Percentiles rank a stretch among this genome's conserved stretches.
These are phyloP conservation scores for Crocallis elinguaria DNA, from an alignment of 2,888 invertebrate genomes.

Conservation along the genomic window DNA sequence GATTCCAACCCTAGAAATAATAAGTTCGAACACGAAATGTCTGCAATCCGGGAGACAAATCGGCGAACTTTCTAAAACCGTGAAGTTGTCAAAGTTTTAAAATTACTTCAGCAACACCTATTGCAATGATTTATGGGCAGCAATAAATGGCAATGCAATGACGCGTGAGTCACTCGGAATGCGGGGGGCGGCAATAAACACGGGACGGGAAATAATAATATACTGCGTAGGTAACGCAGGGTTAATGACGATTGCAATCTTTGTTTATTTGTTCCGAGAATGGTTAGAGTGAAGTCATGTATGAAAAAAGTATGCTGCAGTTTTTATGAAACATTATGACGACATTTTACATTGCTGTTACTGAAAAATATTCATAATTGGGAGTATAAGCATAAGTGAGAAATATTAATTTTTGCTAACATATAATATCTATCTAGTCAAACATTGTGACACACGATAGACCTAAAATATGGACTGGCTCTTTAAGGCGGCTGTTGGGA, in stretches of 20 bases:
- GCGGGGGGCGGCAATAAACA: conserved; percentile 37
- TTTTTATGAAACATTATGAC: not conserved
- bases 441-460: no score
- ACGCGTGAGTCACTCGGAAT: conserved; percentile 46
- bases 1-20: conserved; percentile 11
- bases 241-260: conserved; percentile 34
- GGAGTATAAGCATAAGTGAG: no score
- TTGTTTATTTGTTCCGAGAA: conserved; percentile 34
- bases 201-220: conserved; percentile 21
- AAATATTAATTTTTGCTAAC: no score
- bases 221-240: conserved; percentile 18
- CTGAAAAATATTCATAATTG: no score
- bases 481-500: no score
- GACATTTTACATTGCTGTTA: no score
- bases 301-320: conserved; percentile 3
- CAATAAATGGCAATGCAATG: conserved; percentile 54
- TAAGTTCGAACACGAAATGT: conserved; percentile 31
- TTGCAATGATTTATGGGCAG: conserved; percentile 61
- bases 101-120: conserved; percentile 62
- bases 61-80: conserved; percentile 57
- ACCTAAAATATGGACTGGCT: no score
- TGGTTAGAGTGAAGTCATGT: conserved; percentile 12
- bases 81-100: conserved; percentile 64
- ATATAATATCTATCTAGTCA: no score
- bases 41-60: conserved; percentile 53